These are phyloP conservation scores for Drosophila tristis DNA, from an alignment of 1,140 invertebrate genomes.

Conservation along the genomic window DNA sequence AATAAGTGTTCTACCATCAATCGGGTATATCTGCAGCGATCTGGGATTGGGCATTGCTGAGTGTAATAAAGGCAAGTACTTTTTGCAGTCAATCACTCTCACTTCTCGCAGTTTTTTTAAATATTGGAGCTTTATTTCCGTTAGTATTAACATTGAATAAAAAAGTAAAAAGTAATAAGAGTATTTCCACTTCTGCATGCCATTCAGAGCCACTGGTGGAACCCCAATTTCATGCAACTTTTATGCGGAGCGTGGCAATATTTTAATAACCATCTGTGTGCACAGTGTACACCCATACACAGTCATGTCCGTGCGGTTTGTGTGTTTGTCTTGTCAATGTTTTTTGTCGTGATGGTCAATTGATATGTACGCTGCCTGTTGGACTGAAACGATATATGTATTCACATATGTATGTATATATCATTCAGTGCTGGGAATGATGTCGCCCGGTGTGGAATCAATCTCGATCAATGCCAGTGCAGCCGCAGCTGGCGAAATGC, in stretches of 20 bases:
- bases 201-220: constrained; percentile 1
- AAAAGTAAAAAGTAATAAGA: not conserved
- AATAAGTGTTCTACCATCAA: constrained; percentile 22
- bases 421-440: constrained; percentile 24
- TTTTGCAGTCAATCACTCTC: no score
- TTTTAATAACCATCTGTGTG: constrained; percentile 66
- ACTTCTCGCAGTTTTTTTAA: no score
- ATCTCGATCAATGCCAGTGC: constrained; percentile 44
- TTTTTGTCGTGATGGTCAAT: constrained; percentile 73
- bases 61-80: no score
- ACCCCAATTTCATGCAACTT: constrained; percentile 63
- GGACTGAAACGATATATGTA: constrained; percentile 28
- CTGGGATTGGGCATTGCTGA: not conserved
- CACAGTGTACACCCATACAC: constrained; percentile 21
- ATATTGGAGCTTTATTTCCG: no score
- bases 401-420: no score
- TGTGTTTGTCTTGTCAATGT: constrained; percentile 41
- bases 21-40: constrained; percentile 1
- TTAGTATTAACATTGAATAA: no score
- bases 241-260: constrained; percentile 72
- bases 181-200: constrained; percentile 4
- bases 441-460: constrained; percentile 21
- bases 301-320: constrained; percentile 8
- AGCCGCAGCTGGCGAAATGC: constrained; percentile 33
- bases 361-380: constrained; percentile 60